Conservation (phyloP, 2,113 vertebrate species). For the Pyxicephalus adspersus region DNA sequence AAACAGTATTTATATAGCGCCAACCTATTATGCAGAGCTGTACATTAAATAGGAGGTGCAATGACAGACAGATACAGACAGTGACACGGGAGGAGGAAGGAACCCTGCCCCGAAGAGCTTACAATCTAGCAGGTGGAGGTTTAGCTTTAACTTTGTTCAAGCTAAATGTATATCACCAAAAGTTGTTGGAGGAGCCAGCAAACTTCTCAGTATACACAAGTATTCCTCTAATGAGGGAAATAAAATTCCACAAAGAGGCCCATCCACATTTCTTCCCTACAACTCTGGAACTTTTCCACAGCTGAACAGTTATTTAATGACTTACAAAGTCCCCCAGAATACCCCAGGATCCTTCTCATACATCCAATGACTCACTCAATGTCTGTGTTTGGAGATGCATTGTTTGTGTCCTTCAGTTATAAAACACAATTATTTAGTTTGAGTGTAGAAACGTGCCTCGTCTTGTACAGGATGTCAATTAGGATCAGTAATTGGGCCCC, state of each 20-base stretch:
- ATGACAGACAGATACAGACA: too few species aligned
- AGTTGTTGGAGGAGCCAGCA: neutral
- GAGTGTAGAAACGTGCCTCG: constrained; percentile 28
- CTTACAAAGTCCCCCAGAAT: neutral
- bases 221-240: neutral
- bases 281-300: neutral
- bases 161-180: neutral
- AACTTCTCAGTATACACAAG: neutral
- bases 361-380: too few species aligned
- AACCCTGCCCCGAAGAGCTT: too few species aligned
- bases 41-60: too few species aligned
- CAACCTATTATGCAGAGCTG: too few species aligned
- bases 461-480: constrained; percentile 57
- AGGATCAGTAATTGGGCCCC: constrained; percentile 58
- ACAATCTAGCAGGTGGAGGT: too few species aligned
- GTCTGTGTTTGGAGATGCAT: too few species aligned
- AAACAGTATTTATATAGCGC: too few species aligned
- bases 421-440: constrained; percentile 49
- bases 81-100: too few species aligned
- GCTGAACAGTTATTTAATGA: neutral
- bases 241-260: neutral
- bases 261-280: neutral
- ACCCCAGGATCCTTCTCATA: neutral
- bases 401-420: constrained; percentile 6
- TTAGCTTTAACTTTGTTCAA: neutral